A percentile compares a stretch with the other conserved stretches of the same genome.
Evolutionary conservation across 2,113 vertebrate genomes (phyloP).

Genomic region (Echinops telfairi): DNA sequence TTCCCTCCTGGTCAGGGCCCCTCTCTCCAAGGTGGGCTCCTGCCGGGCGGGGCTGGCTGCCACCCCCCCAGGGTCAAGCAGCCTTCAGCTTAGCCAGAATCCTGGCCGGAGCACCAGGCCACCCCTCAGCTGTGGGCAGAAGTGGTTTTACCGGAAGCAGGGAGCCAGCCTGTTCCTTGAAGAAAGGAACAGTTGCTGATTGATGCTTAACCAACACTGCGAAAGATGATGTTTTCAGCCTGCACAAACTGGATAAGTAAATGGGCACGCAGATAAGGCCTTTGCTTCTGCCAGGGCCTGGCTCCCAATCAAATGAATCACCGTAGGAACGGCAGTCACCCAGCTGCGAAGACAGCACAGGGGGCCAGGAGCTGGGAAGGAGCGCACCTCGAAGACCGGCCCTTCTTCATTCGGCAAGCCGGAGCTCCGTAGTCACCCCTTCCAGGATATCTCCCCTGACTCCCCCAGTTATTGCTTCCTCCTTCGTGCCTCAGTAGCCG

Average conservation of each 20-base stretch:
- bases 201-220: not conserved
- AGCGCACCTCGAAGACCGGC: not conserved
- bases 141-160: not conserved
- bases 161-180: not conserved
- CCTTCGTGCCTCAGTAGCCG: not conserved
- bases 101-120: not conserved
- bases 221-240: not conserved
- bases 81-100: not conserved
- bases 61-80: too few species aligned
- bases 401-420: not conserved
- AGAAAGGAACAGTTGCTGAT: not conserved
- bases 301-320: not conserved
- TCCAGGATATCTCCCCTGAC: slow-evolving; percentile 5
- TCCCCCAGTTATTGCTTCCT: not conserved
- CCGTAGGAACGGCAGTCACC: not conserved
- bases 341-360: not conserved
- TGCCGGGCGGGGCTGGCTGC: not conserved
- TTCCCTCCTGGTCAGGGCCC: accelerated
- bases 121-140: not conserved
- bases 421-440: not conserved
- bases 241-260: not conserved
- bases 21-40: too few species aligned
- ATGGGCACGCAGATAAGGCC: not conserved
- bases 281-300: not conserved
- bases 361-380: not conserved